Percentiles rank a stretch among this genome's conserved stretches.
These are phyloP conservation scores for Hemibagrus wyckioides DNA, from an alignment of 2,113 vertebrate genomes.

Conservation along the genomic window DNA sequence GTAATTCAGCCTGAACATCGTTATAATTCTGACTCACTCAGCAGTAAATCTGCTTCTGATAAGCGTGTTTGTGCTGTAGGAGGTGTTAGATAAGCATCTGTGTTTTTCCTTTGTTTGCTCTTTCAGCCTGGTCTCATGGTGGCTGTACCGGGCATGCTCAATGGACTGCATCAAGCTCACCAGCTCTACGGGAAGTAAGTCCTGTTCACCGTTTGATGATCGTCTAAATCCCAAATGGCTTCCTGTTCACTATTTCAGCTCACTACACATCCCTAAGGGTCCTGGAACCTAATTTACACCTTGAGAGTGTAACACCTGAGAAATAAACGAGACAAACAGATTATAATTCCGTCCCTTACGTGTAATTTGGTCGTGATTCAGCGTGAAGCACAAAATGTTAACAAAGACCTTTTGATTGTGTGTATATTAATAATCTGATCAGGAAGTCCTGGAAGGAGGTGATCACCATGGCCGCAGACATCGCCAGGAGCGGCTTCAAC, in stretches of 20 bases:
- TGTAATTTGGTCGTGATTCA: background rate
- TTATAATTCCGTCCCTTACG: background rate
- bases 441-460: conserved; percentile 88
- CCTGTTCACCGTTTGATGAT: background rate
- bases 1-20: background rate
- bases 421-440: conserved; percentile 9
- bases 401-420: background rate
- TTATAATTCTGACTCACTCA: background rate
- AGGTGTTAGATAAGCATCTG: background rate
- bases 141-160: conserved; percentile 91
- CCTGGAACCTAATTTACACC: background rate
- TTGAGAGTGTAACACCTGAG: background rate
- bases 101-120: background rate
- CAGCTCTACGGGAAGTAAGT: conserved; percentile 91
- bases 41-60: background rate
- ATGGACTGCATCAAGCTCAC: conserved; percentile 88
- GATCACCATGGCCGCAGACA: conserved; percentile 78
- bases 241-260: background rate
- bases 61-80: background rate
- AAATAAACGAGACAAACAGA: background rate
- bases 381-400: too few species aligned
- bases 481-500: conserved; percentile 92
- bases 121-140: conserved; percentile 88
- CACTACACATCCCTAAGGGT: background rate
- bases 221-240: background rate